Evolutionary conservation across 1,140 invertebrate genomes (phyloP), one percentile per base, ranked within the genome.

Genomic region (Diploscapter pachys): DNA sequence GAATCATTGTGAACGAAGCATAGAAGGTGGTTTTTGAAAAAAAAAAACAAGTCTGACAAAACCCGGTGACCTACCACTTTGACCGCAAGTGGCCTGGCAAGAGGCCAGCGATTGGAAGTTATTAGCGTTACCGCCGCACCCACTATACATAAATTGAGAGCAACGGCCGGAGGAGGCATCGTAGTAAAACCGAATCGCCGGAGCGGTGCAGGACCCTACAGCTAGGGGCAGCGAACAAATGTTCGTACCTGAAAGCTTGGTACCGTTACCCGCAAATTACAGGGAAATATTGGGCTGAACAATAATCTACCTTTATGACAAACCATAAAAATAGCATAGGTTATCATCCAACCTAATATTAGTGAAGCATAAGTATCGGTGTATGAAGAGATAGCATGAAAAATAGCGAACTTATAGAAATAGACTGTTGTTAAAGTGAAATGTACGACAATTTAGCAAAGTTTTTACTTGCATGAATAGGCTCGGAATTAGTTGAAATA

Each of bases 91-190:
- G n/a, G 71, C 77, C 63, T 80, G 73, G 73, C 79, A 80, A 50
- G 71, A 74, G 13, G 72, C 66, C 11, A 79, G 64, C 4, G 77
- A 79, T 63, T 76, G 79, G 75, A 80, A 80, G 73, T 77, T 79
- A 56, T 80, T 80, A 5, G 78, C 72, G 63, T 80, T 80, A 65
- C 79, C 79, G 49, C 78, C 73, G 50, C 78, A 80, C 51, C 79
- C 79, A 75, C 64, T 70, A 66, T 79, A 80, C 62, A 70, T 80
- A 68, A 80, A 80, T 52, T 75, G 68, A 55, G 72, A 73, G 69
- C 79, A 80, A n/a, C 73, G 66, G 31, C 78, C 78, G 6, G 77
- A 73, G 4, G 71, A 73, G 51, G 78, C 70, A 63, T 79, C 78
- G 61, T 79, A 79, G 66, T 79, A 79, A 76, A 70, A 79, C 51